Evolutionary conservation across 1,140 invertebrate species (phyloP), one percentile per base, ranked within the genome.

Genomic region (Ooceraea biroi): DNA sequence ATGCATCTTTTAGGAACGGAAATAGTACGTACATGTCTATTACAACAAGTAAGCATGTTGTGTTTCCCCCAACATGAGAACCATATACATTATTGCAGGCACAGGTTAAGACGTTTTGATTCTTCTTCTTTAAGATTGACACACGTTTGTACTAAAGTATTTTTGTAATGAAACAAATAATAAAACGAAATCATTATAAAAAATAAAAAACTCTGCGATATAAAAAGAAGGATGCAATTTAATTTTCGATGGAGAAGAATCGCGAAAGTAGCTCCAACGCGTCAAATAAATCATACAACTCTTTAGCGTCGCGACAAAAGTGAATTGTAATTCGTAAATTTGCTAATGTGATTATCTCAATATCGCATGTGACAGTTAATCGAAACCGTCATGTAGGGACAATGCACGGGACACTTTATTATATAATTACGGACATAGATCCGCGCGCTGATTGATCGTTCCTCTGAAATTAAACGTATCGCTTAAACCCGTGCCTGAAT

Each of bases 11-110:
- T 22, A 72, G 19, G 52, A 72, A 72, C 69, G n/a, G 50, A 19
- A 57, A 72, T 72, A 72, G 22, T 27, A 68, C 63, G 25, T 66
- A 72, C 69, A 72, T 72, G 17, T 57, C 36, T 44, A 57, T 72
- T 57, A 72, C 69, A 69, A 27, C 22, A 57, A 48, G 69, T 72
- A 25, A 72, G 30, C 30, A 72, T 44, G 5, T 55, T 25, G 41
- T 57, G 30, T 52, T 57, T 72, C 68, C 19, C 22, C 36, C 36
- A 41, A 72, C 36, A 57, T 22, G 52, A 57, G 19, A 57, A 41
- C 30, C 69, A 58, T 57, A 57, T 41, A 72, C 17, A 57, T 58
- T 14, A 57, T 12, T 14, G n/a, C 50, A 57, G 30, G 41, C 68
- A 71, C 48, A 55, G 17, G 0, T 72, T 57, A 72, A 41, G 30